Percentiles rank a stretch among this genome's conserved stretches.
Conservation (phyloP, 2,888 invertebrate genomes). For the Athetis lepigone region DNA sequence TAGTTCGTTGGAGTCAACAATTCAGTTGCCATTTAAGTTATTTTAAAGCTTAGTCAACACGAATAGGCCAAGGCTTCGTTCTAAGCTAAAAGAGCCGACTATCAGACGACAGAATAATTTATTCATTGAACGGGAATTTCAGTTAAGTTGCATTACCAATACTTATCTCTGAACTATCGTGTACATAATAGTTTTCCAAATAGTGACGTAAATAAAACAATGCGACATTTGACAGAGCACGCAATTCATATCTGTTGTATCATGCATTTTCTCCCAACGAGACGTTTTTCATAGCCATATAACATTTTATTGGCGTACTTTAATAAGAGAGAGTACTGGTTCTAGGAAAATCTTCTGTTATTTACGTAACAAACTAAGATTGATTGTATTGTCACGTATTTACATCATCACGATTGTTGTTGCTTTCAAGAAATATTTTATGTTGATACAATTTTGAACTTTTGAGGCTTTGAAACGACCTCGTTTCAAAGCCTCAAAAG, state of each 20-base stretch:
- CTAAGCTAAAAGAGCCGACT: constrained; percentile 33
- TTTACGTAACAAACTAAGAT: constrained; percentile 29
- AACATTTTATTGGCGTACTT: constrained; percentile 36
- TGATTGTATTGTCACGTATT: constrained; percentile 24
- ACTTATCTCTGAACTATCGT: constrained; percentile 4
- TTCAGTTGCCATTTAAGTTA: constrained; percentile 23
- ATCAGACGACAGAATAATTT: constrained; percentile 16
- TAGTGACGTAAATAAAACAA: constrained; percentile 9
- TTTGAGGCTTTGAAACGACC: constrained; percentile 11
- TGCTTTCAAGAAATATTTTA: constrained; percentile 3
- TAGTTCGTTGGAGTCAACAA: constrained; percentile 1
- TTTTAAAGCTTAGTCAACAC: constrained; percentile 20
- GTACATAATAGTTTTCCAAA: constrained; percentile 26
- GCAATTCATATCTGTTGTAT: constrained; percentile 36
- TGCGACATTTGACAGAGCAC: constrained; percentile 57
- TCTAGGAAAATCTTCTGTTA: constrained; percentile 32
- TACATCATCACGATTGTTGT: constrained; percentile 14
- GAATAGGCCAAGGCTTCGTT: constrained; percentile 33
- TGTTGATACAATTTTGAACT: constrained; percentile 17
- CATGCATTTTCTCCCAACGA: constrained; percentile 29
- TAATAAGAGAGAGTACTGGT: constrained; percentile 44
- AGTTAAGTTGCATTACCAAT: constrained; percentile 7
- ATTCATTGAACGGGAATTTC: constrained; percentile 27
- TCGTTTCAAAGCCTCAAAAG: too few species aligned
- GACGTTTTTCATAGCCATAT: constrained; percentile 35